Evolutionary conservation across 2,113 vertebrate species (phyloP), one percentile per base, ranked within the genome.

Genomic region (Paradisaea rubra): DNA sequence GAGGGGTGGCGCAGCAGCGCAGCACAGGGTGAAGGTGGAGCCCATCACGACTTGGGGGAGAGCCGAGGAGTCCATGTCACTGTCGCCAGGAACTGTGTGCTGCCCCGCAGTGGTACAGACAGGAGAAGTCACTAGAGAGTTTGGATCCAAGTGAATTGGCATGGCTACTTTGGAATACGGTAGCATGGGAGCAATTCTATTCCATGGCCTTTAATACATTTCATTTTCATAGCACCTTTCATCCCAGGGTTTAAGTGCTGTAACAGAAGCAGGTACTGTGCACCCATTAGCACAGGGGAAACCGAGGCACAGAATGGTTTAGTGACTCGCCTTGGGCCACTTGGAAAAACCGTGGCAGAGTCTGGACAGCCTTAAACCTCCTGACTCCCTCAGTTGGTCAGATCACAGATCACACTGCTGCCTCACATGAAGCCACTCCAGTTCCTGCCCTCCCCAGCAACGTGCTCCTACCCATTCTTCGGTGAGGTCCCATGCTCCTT

Each of bases 181-280:
- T 69, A 63, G 76, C 24, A 10, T 72, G 66, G 79, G 94, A 95
- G 76, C 72, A 61, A 87, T 70, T 93, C 92, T 92, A 66, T 25
- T 69, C 81, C 25, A 66, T 81, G 81, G 92, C 88, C 88, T 95
- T 84, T 87, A 93, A 92, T 83, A 63, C 77, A 45, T 50, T 65
- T 89, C 80, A 81, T 90, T 94, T 94, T 96, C 93, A 91, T 94
- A 96, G 96, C 95, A 96, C 92, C 95, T 94, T 95, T 96, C 93
- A 86, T 91, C 82, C 83, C 86, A 76, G 89, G 91, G 87, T 72
- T 84, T 86, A 87, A 95, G 85, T 93, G 89, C 91, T 95, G 74
- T 76, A 87, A 95, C 13, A 2, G 66, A 88, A 76, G 74, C 15
- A 42, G 89, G 80, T 59, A 45, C 83, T 64, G 73, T 22, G 50